Evolutionary conservation across 2,888 invertebrate species (phyloP).

Genomic region (Trissolcus brochymenae): DNA sequence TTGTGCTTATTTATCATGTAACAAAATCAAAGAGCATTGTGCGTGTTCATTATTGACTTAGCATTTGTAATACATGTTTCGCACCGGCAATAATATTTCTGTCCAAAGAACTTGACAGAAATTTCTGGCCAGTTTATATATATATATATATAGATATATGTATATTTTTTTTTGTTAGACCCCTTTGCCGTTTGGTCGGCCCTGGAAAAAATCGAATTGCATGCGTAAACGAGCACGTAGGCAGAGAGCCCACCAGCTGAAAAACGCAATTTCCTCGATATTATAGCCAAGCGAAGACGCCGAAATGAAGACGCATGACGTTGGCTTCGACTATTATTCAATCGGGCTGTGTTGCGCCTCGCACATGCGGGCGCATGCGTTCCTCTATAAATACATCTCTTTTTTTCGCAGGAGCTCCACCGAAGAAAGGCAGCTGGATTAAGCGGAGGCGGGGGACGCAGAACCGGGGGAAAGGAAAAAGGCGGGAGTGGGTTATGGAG

Average conservation of each 20-base stretch:
- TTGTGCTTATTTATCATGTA: too few relatives aligned
- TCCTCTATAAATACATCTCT: conserved; percentile 18
- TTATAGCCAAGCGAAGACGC: conserved; percentile 49
- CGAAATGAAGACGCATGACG: conserved; percentile 54
- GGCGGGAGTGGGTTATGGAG: conserved; percentile 57
- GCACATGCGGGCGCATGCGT: conserved; percentile 58
- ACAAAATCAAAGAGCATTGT: too few relatives aligned
- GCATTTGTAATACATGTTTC: too few relatives aligned
- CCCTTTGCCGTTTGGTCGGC: not conserved
- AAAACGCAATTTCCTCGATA: conserved; percentile 53
- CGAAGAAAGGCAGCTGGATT: conserved; percentile 56
- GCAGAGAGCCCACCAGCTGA: conserved; percentile 48
- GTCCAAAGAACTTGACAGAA: too few relatives aligned
- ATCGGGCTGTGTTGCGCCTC: conserved; percentile 19
- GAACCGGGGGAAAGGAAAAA: conserved; percentile 18
- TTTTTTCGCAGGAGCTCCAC: conserved; percentile 16
- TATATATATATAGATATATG: too few relatives aligned
- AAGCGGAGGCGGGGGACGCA: conserved; percentile 33
- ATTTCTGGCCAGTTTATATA: not conserved
- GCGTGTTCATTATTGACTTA: too few relatives aligned
- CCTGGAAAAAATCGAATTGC: conserved; percentile 36
- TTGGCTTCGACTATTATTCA: conserved; percentile 54
- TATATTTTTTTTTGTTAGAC: not conserved
- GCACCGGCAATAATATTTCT: too few relatives aligned
- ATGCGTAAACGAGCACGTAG: conserved; percentile 43